Conservation (phyloP, 1,140 invertebrate genomes). For the Heliconius hewitsoni region DNA sequence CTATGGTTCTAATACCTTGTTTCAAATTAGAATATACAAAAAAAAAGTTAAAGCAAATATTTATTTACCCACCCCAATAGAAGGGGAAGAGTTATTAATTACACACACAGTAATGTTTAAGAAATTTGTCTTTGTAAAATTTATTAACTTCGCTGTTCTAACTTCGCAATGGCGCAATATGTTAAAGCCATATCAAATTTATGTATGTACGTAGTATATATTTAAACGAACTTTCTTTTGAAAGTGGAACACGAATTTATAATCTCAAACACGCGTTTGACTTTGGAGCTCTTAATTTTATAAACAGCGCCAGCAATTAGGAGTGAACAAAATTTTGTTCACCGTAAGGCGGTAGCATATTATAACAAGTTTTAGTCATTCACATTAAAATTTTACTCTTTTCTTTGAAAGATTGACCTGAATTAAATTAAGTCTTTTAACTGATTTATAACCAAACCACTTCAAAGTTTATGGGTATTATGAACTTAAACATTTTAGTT, state of each 20-base stretch:
- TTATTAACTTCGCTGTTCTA: neutral
- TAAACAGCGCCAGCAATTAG: constrained; percentile 2
- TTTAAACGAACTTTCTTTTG: neutral
- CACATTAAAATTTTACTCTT: neutral
- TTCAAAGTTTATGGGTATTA: neutral
- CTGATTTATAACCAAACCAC: neutral
- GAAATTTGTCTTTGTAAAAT: neutral
- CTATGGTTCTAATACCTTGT: too few species aligned
- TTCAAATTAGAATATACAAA: too few species aligned
- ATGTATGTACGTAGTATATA: neutral
- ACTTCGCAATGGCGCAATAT: neutral
- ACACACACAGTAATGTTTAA: too few species aligned
- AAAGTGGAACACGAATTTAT: constrained; percentile 10
- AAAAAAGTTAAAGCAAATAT: too few species aligned
- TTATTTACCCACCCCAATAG: too few species aligned
- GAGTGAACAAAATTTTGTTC: constrained; percentile 11
- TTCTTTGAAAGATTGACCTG: neutral
- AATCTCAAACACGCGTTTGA: constrained; percentile 10
- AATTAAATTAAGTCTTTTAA: neutral
- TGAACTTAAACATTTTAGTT: too few species aligned
- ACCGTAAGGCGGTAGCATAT: neutral
- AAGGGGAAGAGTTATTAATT: too few species aligned
- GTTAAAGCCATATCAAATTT: neutral
- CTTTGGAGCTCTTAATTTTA: constrained; percentile 11
- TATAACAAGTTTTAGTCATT: neutral